These are phyloP conservation scores for Aphelenchoides besseyi DNA, from an alignment of 1,140 invertebrate genomes.

Conservation along the genomic window DNA sequence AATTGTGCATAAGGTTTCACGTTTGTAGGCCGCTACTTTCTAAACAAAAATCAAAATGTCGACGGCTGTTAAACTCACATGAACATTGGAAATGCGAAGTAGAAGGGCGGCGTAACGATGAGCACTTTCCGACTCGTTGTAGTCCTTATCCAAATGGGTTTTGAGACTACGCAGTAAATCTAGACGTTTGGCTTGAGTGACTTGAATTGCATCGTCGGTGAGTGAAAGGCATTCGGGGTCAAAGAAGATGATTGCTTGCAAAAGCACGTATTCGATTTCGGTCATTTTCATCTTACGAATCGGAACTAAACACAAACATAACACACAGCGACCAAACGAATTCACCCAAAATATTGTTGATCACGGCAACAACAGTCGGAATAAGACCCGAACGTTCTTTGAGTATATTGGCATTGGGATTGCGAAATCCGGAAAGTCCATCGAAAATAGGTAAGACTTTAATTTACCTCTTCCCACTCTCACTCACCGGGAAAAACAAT, in stretches of 20 bases:
- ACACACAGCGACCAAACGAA: conserved; percentile 12
- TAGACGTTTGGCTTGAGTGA: conserved; percentile 45
- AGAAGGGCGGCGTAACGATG: conserved; percentile 49
- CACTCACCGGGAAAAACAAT: conserved; percentile 60
- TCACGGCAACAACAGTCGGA: conserved; percentile 61
- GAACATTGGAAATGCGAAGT: conserved; percentile 50
- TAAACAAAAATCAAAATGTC: conserved; percentile 30
- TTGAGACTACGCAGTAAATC: conserved; percentile 38
- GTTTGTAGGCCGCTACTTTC: conserved; percentile 61
- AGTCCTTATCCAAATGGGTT: conserved; percentile 37
- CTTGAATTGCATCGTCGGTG: conserved; percentile 37
- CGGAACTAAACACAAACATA: conserved; percentile 36
- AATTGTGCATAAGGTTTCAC: conserved; percentile 59
- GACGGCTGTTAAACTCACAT: conserved; percentile 34
- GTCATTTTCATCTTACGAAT: conserved; percentile 53
- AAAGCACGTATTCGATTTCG: conserved; percentile 56
- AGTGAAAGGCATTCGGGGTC: conserved; percentile 59
- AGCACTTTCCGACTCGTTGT: conserved; percentile 1
- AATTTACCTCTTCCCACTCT: too few species aligned
- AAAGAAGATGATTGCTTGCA: conserved; percentile 59
- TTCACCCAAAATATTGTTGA: conserved; percentile 55
- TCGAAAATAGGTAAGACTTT: too few species aligned
- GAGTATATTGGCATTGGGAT: conserved; percentile 54
- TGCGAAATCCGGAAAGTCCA: conserved; percentile 51
- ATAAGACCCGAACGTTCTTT: conserved; percentile 57